These are phyloP conservation scores for Gymnogyps californianus DNA, from an alignment of 2,113 vertebrate species.

Conservation along the genomic window DNA sequence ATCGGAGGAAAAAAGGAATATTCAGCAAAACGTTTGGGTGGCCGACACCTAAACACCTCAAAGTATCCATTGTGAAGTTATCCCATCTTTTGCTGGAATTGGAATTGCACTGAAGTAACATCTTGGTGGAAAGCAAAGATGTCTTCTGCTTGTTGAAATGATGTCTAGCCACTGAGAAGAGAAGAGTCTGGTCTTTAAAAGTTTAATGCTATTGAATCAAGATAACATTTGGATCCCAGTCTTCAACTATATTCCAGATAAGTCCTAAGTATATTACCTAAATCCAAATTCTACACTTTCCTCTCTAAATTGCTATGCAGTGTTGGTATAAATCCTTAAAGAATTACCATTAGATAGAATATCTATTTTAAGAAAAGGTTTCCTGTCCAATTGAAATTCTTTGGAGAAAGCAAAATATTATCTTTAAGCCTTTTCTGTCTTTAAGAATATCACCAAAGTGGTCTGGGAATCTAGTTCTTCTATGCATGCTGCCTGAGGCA, in stretches of 20 bases:
- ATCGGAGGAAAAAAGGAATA: not conserved
- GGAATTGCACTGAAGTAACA: not conserved
- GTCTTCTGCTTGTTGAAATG: not conserved
- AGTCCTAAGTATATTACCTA: not conserved
- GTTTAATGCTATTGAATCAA: not conserved
- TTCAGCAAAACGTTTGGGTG: not conserved
- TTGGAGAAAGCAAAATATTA: not conserved
- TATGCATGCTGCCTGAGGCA: not conserved
- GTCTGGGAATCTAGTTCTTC: not conserved
- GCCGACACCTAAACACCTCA: not conserved
- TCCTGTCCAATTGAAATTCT: not conserved
- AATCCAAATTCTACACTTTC: not conserved
- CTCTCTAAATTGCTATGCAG: not conserved
- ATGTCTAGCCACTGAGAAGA: not conserved
- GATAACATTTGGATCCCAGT: not conserved
- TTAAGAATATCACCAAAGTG: not conserved
- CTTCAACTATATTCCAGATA: not conserved
- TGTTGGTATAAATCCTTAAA: not conserved
- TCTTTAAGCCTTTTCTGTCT: constrained; percentile 9
- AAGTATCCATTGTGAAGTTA: not conserved
- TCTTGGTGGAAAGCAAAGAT: not conserved
- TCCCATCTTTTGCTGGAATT: not conserved
- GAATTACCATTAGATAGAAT: not conserved
- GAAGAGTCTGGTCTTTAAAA: not conserved
- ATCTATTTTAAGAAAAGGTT: not conserved